phyloP scores from a whole-genome alignment of 2,888 invertebrate genomes.

The Dendrolimus pini region DNA sequence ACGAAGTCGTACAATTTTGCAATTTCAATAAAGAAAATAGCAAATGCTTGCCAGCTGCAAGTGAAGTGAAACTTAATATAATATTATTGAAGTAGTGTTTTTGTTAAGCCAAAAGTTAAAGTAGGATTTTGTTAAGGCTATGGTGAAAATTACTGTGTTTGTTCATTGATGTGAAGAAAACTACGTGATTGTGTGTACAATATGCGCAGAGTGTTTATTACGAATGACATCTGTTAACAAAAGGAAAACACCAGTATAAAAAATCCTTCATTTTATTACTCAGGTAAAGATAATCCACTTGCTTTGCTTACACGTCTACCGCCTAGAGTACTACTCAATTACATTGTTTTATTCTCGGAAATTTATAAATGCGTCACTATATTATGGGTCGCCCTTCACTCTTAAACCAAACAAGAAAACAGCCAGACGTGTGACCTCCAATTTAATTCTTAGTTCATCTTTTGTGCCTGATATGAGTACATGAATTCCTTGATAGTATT shows the following conservation, averaged over 20 bases:
- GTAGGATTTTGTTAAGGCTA: conserved; percentile 29
- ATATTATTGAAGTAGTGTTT: too few species aligned
- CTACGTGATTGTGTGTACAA: conserved; percentile 55
- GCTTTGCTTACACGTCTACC: not conserved
- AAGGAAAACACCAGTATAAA: conserved; percentile 53
- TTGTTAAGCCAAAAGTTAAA: conserved; percentile 6
- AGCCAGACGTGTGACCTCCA: conserved; percentile 68
- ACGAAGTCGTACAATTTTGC: conserved; percentile 2
- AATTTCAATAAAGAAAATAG: too few species aligned
- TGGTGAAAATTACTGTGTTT: conserved; percentile 21
- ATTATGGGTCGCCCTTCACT: conserved; percentile 51
- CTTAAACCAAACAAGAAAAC: conserved; percentile 54
- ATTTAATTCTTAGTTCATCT: conserved; percentile 25
- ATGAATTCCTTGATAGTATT: not conserved
- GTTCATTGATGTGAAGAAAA: conserved; percentile 37
- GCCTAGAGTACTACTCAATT: not conserved
- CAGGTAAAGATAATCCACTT: conserved; percentile 36
- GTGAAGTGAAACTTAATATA: conserved; percentile 24
- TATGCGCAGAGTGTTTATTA: conserved; percentile 70
- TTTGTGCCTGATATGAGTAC: conserved; percentile 8
- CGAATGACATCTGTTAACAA: conserved; percentile 69
- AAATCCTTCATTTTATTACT: conserved; percentile 15
- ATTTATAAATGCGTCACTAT: conserved; percentile 11
- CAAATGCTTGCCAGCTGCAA: conserved; percentile 9
- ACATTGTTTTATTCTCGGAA: conserved; percentile 2